Percentiles rank a stretch among this genome's conserved stretches.
Evolutionary conservation across 37 sponge, comb jelly and placozoan genomes (phyloP).

Genomic region (Geodia barretti): DNA sequence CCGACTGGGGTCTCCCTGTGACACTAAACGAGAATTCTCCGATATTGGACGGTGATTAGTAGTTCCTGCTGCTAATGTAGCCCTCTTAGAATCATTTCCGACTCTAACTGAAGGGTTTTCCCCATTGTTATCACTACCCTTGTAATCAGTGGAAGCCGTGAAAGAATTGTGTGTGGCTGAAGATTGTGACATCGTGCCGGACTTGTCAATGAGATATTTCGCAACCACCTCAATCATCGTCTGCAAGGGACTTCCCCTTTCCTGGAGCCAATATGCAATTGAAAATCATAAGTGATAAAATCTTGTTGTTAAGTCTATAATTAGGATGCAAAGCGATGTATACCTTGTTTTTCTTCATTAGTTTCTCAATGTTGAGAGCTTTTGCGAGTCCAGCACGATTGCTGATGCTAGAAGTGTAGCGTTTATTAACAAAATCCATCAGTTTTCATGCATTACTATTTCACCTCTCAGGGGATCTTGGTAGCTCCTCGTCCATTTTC

Average conservation of each 20-base stretch:
- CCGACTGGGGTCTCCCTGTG: too few relatives aligned
- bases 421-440: not conserved
- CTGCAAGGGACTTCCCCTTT: constrained; percentile 5
- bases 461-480: constrained; percentile 49
- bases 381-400: constrained; percentile 62
- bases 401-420: constrained; percentile 45
- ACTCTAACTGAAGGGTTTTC: not conserved
- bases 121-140: not conserved
- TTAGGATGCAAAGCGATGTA: not conserved
- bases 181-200: not conserved
- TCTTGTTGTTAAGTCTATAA: not conserved
- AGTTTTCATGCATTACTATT: not conserved
- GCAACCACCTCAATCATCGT: constrained; percentile 79
- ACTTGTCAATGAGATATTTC: constrained; percentile 24
- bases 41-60: not conserved
- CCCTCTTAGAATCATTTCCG: not conserved
- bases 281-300: not conserved
- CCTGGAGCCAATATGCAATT: constrained; percentile 23
- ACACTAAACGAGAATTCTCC: too few relatives aligned
- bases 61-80: not conserved
- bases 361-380: constrained; percentile 49
- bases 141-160: too few relatives aligned
- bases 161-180: not conserved
- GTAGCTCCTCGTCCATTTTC: constrained; percentile 53
- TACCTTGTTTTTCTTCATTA: constrained; percentile 81